Percentiles rank a stretch among this genome's conserved stretches.
Conservation (phyloP, 2,113 vertebrate species). For the Macquaria ambigua region DNA sequence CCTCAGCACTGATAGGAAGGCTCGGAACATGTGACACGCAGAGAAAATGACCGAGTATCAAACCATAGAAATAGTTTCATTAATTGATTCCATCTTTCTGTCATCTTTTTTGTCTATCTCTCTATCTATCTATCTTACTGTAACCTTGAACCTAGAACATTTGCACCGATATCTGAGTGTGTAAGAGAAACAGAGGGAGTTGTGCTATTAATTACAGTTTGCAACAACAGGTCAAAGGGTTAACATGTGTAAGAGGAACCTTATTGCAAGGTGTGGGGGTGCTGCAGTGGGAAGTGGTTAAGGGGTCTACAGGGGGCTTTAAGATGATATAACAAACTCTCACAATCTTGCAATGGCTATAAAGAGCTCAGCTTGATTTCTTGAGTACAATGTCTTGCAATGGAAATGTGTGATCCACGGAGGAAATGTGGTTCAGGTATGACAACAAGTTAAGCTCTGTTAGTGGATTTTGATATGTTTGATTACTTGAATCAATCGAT, state of each 20-base stretch:
- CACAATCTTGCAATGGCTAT: conserved; percentile 11
- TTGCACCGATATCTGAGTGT: conserved; percentile 8
- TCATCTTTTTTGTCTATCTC: background rate
- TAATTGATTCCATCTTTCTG: background rate
- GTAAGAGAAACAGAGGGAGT: conserved; percentile 18
- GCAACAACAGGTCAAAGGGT: conserved; percentile 65
- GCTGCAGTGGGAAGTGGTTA: conserved; percentile 43
- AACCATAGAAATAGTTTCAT: background rate
- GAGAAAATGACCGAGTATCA: too few species aligned
- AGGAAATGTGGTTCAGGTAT: background rate
- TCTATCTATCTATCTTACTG: background rate
- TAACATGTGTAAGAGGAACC: conserved; percentile 71
- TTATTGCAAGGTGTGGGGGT: conserved; percentile 47
- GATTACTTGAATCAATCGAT: background rate
- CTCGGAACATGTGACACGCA: background rate
- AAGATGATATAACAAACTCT: conserved; percentile 23
- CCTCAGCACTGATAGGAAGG: conserved; percentile 15
- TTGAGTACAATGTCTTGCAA: background rate
- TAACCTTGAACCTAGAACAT: conserved; percentile 15
- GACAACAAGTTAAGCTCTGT: background rate
- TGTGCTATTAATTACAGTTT: conserved; percentile 66
- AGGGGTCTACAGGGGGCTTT: conserved; percentile 27
- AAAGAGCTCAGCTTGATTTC: conserved; percentile 13
- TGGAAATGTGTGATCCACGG: background rate
- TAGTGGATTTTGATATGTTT: background rate